Evolutionary conservation across 2,797 vertebrate genomes (phyloP), one percentile per base, ranked within the genome.

Genomic region (Taenioides sp.): DNA sequence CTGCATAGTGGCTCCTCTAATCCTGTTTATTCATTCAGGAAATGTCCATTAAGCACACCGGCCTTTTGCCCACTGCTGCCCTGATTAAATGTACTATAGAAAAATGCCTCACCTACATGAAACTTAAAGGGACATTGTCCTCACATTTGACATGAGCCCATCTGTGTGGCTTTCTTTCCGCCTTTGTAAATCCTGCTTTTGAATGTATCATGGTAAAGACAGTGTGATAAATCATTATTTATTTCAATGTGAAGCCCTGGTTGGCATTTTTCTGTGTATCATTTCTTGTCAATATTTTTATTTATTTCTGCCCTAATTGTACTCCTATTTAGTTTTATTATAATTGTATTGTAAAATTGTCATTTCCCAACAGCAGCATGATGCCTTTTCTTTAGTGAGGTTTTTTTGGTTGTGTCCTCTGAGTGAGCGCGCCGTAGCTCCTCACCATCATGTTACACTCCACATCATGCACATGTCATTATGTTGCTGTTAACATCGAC

Each of bases 161-260:
- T 37, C 69, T 72, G 52, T 31, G 62, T 68, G 66, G 34, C 27
- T 71, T 22, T 58, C 74, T 79, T 81, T 70, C 65, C 63, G 67
- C n/a, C n/a, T 58, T 37, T 79, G 67, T 86, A 81, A 77, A 90
- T 80, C 83, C 89, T 79, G 80, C 76, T 86, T 89, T 74, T 90
- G 79, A 87, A 88, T 88, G 84, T 86, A 86, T 79, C 4, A 67
- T 75, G 75, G 81, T 79, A 18, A 79, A 79, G 58, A 76, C 83
- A 86, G 77, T 87, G 65, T 76, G 76, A 86, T 78, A 65, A 52
- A 52, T 86, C 65, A 71, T 80, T 90, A 94, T 92, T 94, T 94
- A 93, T 94, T 93, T 87, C 1, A 90, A 85, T 87, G 81, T 87
- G 87, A 84, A 89, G 92, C 93, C 93, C 91, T 88, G 92, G 93